phyloP scores from a whole-genome alignment of 1,140 invertebrate genomes.

The Homarus americanus region DNA sequence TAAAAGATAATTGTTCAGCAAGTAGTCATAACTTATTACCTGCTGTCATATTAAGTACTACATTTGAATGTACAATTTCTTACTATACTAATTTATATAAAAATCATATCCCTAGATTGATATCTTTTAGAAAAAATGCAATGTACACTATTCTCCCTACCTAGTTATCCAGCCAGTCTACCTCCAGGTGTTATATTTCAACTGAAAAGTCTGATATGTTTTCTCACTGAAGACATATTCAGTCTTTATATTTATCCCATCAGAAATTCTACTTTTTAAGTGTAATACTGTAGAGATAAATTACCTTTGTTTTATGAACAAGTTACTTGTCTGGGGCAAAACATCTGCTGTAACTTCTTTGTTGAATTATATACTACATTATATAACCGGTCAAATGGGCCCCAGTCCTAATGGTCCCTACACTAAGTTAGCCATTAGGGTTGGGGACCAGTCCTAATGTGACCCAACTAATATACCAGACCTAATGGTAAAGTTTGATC shows the following conservation, averaged over 20 bases:
- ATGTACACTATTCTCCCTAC: background rate
- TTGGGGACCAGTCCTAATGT: too few species aligned
- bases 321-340: too few species aligned
- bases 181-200: background rate
- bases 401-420: too few species aligned
- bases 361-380: too few species aligned
- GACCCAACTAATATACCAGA: too few species aligned
- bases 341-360: too few species aligned
- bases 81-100: background rate
- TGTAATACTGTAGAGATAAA: background rate
- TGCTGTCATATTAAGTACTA: slow-evolving; percentile 1
- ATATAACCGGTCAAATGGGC: too few species aligned
- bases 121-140: background rate
- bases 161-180: background rate
- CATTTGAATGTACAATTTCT: background rate
- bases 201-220: background rate
- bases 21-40: background rate
- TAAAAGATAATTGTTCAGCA: background rate
- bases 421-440: too few species aligned
- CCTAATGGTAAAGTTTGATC: too few species aligned
- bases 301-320: too few species aligned
- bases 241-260: background rate
- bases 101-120: background rate
- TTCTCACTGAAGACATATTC: background rate
- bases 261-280: background rate